Percentiles rank a stretch among this genome's conserved stretches.
These are phyloP conservation scores for Himalopsyche phryganea DNA, from an alignment of 1,140 invertebrate species.

Conservation along the genomic window DNA sequence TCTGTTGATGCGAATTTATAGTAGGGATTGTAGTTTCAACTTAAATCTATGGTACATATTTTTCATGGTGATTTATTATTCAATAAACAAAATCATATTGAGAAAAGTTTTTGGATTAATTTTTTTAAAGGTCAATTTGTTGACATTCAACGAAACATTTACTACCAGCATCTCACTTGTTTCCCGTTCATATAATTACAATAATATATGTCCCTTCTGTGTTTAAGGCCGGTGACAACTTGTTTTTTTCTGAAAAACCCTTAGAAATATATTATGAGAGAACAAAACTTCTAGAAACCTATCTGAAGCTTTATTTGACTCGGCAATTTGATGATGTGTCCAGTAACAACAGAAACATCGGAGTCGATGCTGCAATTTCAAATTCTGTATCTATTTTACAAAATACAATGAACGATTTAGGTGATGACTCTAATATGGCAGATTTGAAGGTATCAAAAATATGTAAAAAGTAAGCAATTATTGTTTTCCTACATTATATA, in stretches of 20 bases:
- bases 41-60: too few species aligned
- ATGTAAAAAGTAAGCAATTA: background rate
- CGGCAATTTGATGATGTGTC: background rate
- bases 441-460: background rate
- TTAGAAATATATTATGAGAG: conserved; percentile 5
- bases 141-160: too few species aligned
- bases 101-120: too few species aligned
- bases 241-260: background rate
- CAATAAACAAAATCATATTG: too few species aligned
- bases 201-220: too few species aligned
- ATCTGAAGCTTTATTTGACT: background rate
- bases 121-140: too few species aligned
- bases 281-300: conserved; percentile 3
- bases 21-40: too few species aligned
- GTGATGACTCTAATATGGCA: background rate
- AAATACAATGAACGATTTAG: background rate
- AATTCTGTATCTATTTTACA: background rate
- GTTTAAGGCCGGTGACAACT: background rate
- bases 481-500: too few species aligned
- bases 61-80: too few species aligned
- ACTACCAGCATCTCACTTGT: too few species aligned
- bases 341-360: background rate
- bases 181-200: too few species aligned
- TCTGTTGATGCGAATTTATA: too few species aligned
- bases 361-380: background rate